Conservation (phyloP, 1,140 invertebrate species). For the Latrodectus geometricus region DNA sequence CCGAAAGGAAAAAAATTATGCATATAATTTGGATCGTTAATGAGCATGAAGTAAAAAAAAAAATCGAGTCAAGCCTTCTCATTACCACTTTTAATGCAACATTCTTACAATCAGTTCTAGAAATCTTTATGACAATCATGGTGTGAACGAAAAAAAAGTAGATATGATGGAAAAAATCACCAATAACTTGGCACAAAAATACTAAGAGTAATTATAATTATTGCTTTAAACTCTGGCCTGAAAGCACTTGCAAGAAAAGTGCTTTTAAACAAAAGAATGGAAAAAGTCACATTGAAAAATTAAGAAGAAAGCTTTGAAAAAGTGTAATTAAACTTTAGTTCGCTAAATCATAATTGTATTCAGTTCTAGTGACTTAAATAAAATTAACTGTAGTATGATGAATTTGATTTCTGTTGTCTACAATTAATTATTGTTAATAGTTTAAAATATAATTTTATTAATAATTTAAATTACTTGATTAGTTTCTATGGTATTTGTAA, state of each 20-base stretch:
- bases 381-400: too few relatives aligned
- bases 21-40: conserved; percentile 28
- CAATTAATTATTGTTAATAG: too few relatives aligned
- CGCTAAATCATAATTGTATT: too few relatives aligned
- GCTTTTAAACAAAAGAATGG: neutral
- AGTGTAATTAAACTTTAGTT: too few relatives aligned
- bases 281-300: too few relatives aligned
- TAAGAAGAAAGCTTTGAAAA: too few relatives aligned
- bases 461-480: too few relatives aligned
- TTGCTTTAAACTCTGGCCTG: conserved; percentile 34
- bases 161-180: neutral
- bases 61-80: conserved; percentile 18
- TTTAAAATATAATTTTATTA: too few relatives aligned
- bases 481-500: too few relatives aligned
- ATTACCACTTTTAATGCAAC: conserved; percentile 47
- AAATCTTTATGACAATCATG: conserved; percentile 40
- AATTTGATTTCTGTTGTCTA: too few relatives aligned
- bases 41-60: conserved; percentile 18
- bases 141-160: neutral
- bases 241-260: neutral
- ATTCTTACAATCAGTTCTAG: conserved; percentile 34
- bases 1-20: conserved; percentile 8
- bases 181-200: conserved; percentile 51
- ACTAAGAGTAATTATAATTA: conserved; percentile 46
- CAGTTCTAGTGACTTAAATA: too few relatives aligned